Conservation (phyloP, 1,140 invertebrate genomes). For the Oryctes rhinoceros region DNA sequence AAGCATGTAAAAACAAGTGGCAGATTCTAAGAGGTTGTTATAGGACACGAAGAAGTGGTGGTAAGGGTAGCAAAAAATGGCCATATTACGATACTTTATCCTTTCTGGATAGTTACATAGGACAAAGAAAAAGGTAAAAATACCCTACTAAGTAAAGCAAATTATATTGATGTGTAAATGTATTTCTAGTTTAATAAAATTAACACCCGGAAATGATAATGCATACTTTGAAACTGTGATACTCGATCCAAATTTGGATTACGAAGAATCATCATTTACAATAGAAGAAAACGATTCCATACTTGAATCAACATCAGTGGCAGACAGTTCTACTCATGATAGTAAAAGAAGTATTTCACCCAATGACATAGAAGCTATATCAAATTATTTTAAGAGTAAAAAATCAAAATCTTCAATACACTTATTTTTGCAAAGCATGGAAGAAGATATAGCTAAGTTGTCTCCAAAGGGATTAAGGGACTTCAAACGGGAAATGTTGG, state of each 20-base stretch:
- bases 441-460: neutral
- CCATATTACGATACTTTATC: neutral
- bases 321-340: neutral
- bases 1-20: constrained; percentile 6
- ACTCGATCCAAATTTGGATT: constrained; percentile 13
- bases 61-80: neutral
- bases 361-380: neutral
- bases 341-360: constrained; percentile 5
- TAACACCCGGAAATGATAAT: neutral
- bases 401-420: constrained; percentile 1
- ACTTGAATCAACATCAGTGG: neutral
- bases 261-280: neutral
- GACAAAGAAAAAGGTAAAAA: neutral
- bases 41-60: neutral
- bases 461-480: neutral
- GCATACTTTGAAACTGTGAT: neutral
- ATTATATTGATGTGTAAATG: neutral
- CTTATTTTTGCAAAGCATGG: constrained; percentile 6
- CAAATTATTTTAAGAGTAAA: neutral
- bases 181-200: neutral
- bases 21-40: constrained; percentile 15
- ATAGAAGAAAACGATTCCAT: neutral
- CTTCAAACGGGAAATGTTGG: constrained; percentile 9
- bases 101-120: neutral
- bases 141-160: neutral